Evolutionary conservation across 2,888 invertebrate genomes (phyloP).

Genomic region (Volucella inanis): DNA sequence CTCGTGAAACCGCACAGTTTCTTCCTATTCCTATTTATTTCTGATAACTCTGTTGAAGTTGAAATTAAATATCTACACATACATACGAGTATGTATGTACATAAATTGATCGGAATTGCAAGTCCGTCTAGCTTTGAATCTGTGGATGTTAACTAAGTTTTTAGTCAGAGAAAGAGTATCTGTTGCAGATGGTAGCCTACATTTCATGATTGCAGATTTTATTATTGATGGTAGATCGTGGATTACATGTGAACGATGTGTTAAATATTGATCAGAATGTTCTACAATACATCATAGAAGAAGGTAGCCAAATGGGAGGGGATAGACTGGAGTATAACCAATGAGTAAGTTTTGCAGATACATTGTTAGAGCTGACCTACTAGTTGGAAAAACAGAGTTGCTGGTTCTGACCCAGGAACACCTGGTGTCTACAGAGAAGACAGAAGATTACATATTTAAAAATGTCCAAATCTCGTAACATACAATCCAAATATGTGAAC

Average conservation of each 20-base stretch:
- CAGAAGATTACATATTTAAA: too few species aligned
- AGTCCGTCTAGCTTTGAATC: conserved; percentile 13
- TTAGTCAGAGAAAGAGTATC: conserved; percentile 1
- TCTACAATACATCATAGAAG: conserved; percentile 42
- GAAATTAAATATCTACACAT: neutral
- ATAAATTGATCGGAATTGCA: conserved; percentile 66
- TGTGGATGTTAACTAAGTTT: conserved; percentile 8
- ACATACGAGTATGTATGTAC: neutral
- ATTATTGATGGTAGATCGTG: conserved; percentile 40
- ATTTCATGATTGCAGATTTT: conserved; percentile 42
- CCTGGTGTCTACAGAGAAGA: too few species aligned
- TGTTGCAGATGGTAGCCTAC: conserved; percentile 70
- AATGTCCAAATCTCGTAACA: too few species aligned
- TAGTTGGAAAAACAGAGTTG: neutral
- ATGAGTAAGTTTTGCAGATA: conserved; percentile 4
- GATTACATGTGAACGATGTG: conserved; percentile 65
- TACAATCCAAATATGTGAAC: too few species aligned
- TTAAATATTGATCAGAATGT: conserved; percentile 59
- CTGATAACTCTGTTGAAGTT: conserved; percentile 22
- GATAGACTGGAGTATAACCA: conserved; percentile 1
- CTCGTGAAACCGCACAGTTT: conserved; percentile 34
- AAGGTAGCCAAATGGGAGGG: conserved; percentile 19
- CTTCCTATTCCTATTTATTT: neutral
- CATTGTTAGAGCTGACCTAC: conserved; percentile 25
- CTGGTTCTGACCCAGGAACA: too few species aligned